Evolutionary conservation across 2,888 invertebrate genomes (phyloP).

Genomic region (Drosophila paramelanica): DNA sequence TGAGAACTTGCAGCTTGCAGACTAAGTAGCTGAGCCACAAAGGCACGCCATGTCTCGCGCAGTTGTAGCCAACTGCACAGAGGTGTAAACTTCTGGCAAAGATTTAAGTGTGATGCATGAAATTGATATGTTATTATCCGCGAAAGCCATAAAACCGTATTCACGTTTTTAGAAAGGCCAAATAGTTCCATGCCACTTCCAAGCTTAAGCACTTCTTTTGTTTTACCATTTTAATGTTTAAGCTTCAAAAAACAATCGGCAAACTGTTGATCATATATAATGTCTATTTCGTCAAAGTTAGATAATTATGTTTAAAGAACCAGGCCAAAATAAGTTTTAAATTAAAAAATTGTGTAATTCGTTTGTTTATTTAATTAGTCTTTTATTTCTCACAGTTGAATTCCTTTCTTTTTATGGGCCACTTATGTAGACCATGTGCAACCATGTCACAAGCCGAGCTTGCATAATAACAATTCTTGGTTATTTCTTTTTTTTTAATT

Average conservation of each 20-base stretch:
- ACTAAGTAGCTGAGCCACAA: constrained; percentile 5
- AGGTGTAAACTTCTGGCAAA: constrained; percentile 4
- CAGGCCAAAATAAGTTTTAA: neutral
- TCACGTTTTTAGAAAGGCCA: constrained; percentile 18
- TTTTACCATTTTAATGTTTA: too few relatives aligned
- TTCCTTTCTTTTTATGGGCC: constrained; percentile 3
- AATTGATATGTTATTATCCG: constrained; percentile 27
- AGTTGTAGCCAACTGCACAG: neutral
- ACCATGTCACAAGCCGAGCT: constrained; percentile 8
- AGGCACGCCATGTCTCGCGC: constrained; percentile 13
- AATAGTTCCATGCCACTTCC: neutral
- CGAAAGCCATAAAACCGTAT: neutral
- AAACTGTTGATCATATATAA: neutral
- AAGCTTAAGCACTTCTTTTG: neutral
- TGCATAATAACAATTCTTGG: constrained; percentile 13
- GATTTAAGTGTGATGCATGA: constrained; percentile 20
- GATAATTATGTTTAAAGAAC: neutral
- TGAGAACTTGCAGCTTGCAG: neutral
- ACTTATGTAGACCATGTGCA: constrained; percentile 15
- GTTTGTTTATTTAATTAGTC: too few relatives aligned
- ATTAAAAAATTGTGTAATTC: too few relatives aligned
- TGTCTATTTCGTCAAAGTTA: too few relatives aligned
- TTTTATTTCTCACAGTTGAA: neutral
- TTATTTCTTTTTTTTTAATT: neutral
- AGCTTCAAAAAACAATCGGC: too few relatives aligned